phyloP scores from a whole-genome alignment of 1,140 invertebrate species.

The Apocrypta bakeri region DNA sequence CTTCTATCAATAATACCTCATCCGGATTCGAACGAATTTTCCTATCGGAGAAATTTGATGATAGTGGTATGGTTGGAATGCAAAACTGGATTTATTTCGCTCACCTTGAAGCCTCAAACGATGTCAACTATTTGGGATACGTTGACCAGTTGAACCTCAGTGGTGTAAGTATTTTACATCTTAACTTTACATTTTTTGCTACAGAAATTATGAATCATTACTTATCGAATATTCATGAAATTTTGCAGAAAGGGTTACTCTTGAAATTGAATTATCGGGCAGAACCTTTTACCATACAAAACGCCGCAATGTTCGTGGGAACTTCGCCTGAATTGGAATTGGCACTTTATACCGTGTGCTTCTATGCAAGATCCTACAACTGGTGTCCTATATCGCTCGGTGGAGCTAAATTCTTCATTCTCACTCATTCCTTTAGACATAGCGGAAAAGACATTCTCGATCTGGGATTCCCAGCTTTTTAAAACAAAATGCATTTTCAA shows the following conservation, averaged over 20 bases:
- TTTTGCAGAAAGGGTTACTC: constrained; percentile 78
- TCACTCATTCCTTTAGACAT: constrained; percentile 82
- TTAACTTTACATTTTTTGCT: neutral
- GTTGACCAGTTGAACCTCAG: constrained; percentile 81
- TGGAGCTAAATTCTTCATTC: constrained; percentile 80
- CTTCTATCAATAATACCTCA: constrained; percentile 84
- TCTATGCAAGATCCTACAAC: constrained; percentile 81
- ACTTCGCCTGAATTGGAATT: constrained; percentile 95
- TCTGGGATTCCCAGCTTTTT: constrained; percentile 82
- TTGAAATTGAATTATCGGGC: constrained; percentile 87
- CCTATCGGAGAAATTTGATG: constrained; percentile 85
- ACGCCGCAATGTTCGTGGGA: constrained; percentile 88
- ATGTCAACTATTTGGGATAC: constrained; percentile 87
- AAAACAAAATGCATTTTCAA: too few species aligned
- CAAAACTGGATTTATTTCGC: constrained; percentile 92
- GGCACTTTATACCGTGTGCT: constrained; percentile 91
- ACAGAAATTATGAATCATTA: neutral
- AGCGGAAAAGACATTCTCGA: constrained; percentile 85
- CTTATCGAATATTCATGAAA: constrained; percentile 32
- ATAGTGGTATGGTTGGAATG: constrained; percentile 80
- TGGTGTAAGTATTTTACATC: constrained; percentile 76
- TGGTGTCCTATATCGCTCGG: constrained; percentile 84
- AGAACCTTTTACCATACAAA: constrained; percentile 82
- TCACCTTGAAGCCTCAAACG: constrained; percentile 79
- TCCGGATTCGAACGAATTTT: constrained; percentile 93